Base-by-base conservation (phyloP, 2,888 invertebrate genomes). In the Antheraea assamensis region DNA sequence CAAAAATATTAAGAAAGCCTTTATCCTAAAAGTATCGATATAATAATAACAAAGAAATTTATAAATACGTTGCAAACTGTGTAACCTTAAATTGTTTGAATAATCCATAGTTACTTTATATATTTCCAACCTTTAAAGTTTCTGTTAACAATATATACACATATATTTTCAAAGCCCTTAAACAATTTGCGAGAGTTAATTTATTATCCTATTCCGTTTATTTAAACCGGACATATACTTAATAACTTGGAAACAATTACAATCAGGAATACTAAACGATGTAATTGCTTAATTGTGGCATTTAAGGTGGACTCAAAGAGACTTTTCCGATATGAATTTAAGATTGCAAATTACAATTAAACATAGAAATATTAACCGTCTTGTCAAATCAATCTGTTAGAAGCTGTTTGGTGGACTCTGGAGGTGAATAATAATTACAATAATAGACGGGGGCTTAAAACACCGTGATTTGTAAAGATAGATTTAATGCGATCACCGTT, bases 401-500 rank as follows among this genome's bases (percentile, higher is more conserved):
- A 78, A 70, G 74, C 31, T 47, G 31, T 81, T 81, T 80, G 77
- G 84, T 80, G 77, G 74, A 74, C 76, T 71, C 77, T 30, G 77
- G 75, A 82, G 79, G 73, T 82, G 79, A 82, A 80, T 77, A 79
- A 83, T 83, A 85, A 89, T 86, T 84, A 87, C 79, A 79, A 82
- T 86, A 82, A 86, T 83, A 78, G 73, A 81, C 78, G 78, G 83
- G 78, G 83, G 81, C 81, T 82, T 82, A 83, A 85, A 84, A 86
- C 81, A 87, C 85, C 79, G 86, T 85, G 82, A 86, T 87, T 85
- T 84, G 81, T 82, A 82, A 84, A 85, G 84, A 84, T 82, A 79
- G 82, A 84, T 90, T 90, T 87, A 92, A 89, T 90, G 84, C 83
- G 90, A 92, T 94, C 94, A 94, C 93, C 86, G 89, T 91, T 86